A percentile compares a stretch with the other conserved stretches of the same genome.
Conservation (phyloP, 2,888 invertebrate species). For the Drosophila helvetica region DNA sequence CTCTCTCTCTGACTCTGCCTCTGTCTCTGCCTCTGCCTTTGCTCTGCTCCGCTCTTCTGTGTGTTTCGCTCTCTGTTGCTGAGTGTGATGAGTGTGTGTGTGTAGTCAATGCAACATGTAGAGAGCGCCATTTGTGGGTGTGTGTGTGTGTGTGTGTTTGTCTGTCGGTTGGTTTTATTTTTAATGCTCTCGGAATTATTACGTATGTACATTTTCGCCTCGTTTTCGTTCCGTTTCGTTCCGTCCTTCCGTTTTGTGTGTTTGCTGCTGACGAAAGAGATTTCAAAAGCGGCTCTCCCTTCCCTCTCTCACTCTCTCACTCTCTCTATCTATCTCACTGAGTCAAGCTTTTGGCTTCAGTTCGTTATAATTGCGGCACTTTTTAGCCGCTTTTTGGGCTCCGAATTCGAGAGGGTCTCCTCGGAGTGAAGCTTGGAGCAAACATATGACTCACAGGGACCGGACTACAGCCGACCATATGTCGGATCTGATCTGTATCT, state of each 20-base stretch:
- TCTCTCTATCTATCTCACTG: conserved; percentile 13
- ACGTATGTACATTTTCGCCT: conserved; percentile 47
- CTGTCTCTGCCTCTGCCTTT: no score
- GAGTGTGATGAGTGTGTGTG: conserved; percentile 44
- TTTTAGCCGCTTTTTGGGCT: conserved; percentile 42
- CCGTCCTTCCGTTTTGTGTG: conserved; percentile 71
- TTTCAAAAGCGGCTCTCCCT: conserved; percentile 24
- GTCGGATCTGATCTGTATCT: no score
- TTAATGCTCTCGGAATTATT: conserved; percentile 76
- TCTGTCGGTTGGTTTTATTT: conserved; percentile 55
- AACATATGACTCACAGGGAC: neutral
- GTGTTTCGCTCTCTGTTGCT: conserved; percentile 19
- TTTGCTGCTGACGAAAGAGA: neutral
- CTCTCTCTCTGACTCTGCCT: conserved; percentile 4
- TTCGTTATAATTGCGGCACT: conserved; percentile 66
- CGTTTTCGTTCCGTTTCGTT: conserved; percentile 37
- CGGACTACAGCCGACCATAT: neutral
- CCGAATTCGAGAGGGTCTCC: neutral
- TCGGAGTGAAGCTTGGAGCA: neutral
- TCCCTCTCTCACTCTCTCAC: conserved; percentile 24
- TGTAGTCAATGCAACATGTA: conserved; percentile 84
- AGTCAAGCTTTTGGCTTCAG: conserved; percentile 27
- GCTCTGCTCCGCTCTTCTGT: neutral
- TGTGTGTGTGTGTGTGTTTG: conserved; percentile 42
- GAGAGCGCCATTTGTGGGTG: conserved; percentile 51